Conservation (phyloP, 2,113 vertebrate genomes). For the Peromyscus maniculatus region DNA sequence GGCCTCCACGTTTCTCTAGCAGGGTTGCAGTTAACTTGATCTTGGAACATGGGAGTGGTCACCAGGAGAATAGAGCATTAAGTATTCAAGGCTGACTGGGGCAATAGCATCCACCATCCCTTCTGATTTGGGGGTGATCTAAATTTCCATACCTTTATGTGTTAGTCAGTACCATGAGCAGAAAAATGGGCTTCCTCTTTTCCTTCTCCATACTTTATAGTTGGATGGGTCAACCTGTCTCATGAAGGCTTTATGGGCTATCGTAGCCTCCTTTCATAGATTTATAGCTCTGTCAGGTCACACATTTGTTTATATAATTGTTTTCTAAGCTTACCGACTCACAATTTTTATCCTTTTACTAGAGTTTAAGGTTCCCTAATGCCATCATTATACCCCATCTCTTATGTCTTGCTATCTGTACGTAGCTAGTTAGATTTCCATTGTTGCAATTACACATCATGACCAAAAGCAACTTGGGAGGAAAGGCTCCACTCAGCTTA, state of each 20-base stretch:
- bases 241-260: neutral
- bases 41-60: neutral
- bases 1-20: neutral
- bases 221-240: neutral
- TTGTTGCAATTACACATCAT: neutral
- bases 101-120: neutral
- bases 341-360: neutral
- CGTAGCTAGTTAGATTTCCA: neutral
- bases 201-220: neutral
- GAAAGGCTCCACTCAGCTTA: neutral
- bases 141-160: conserved; percentile 49
- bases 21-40: neutral
- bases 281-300: neutral
- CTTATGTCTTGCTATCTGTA: neutral
- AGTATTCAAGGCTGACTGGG: neutral
- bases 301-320: neutral
- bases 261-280: neutral
- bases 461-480: neutral
- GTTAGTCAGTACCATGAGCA: neutral
- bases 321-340: neutral
- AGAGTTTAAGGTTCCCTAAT: conserved; percentile 8
- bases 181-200: conserved; percentile 6
- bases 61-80: neutral
- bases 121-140: neutral
- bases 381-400: neutral